Evolutionary conservation across 2,888 invertebrate genomes (phyloP).

Genomic region (Vandiemenella viatica): DNA sequence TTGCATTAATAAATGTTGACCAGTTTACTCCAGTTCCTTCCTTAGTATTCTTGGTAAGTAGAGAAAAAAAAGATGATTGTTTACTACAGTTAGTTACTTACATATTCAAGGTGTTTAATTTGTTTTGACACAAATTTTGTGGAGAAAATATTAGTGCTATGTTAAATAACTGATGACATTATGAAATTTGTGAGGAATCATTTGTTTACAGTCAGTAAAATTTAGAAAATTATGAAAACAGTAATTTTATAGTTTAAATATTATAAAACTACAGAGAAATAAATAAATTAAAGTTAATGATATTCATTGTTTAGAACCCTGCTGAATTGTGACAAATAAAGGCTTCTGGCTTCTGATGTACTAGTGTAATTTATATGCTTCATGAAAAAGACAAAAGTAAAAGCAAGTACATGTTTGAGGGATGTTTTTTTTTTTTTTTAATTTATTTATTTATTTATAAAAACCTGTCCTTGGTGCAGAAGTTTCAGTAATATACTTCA

Average conservation of each 20-base stretch:
- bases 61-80: not conserved
- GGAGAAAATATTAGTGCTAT: not conserved
- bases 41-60: constrained; percentile 66
- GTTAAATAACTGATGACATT: not conserved
- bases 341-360: no score
- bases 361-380: no score
- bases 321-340: no score
- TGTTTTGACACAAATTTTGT: not conserved
- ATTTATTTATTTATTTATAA: no score
- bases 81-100: not conserved
- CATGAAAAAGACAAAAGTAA: no score
- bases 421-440: no score
- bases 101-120: not conserved
- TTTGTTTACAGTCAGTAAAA: not conserved
- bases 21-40: constrained; percentile 76
- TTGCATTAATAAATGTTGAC: constrained; percentile 67
- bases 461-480: no score
- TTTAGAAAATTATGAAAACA: not conserved
- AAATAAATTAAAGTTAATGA: not conserved
- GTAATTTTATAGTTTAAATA: not conserved
- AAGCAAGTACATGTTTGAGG: no score
- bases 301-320: not conserved
- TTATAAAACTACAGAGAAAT: no score
- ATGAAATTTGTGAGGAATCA: not conserved
- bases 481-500: no score